Base-by-base conservation (phyloP, 2,888 invertebrate species). In the Zygothrica quintamaculata region DNA sequence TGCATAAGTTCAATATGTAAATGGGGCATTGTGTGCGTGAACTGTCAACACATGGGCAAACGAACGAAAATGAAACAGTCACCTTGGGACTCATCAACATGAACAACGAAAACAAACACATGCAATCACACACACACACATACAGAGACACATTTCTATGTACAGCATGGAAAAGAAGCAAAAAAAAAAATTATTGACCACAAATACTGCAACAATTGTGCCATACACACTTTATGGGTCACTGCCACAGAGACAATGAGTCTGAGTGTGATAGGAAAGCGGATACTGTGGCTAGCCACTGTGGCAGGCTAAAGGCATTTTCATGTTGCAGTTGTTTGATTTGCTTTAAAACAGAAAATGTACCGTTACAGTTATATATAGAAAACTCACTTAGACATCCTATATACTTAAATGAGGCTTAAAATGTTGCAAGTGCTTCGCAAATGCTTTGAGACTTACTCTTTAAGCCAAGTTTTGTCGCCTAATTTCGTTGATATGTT, bases 1-100 rank as follows among this genome's bases (percentile, higher is more conserved):
- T 44, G 46, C 50, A 68, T 67, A 73, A 75, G 85, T 82, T 85
- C 80, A 82, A 85, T 82, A 85, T 85, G 80, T 74, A 85, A 81
- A 84, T 82, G 77, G 69, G 65, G 65, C 65, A 61, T 60, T 61
- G 66, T 77, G 50, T 77, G 68, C 70, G 66, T 72, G 65, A 62
- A 57, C 67, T 85, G 81, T 82, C 81, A 82, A 82, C 81, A 82
- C 79, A 78, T 66, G 46, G 65, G 40, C 80, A 67, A 56, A 55
- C 56, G 47, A 77, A 68, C 85, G 78, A 78, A 84, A 86, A 84
- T 81, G 78, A 80, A 84, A 86, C 86, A 78, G 68, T 78, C 84
- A 84, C 72, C 84, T 74, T 70, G 86, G 84, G 84, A 84, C 77
- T 78, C 84, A 60, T 77, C 70, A 67, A 55, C 74, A 59, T 46